Evolutionary conservation across 2,888 invertebrate species (phyloP), one percentile per base, ranked within the genome.

Genomic region (Ophion ventricosus): DNA sequence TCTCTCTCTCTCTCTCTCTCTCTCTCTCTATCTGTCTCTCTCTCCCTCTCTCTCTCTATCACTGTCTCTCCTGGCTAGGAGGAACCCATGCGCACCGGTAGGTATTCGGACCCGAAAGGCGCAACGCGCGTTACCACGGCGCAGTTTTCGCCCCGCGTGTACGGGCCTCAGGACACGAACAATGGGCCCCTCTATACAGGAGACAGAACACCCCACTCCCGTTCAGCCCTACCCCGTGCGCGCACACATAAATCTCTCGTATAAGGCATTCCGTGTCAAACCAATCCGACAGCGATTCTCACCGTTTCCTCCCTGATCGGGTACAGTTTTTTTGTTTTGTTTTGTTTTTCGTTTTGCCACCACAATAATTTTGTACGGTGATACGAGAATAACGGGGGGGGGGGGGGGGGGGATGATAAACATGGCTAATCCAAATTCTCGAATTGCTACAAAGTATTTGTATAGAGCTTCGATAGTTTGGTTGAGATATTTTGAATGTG

Each of bases 81-180:
- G 40, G 23, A 72, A n/a, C 3, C 29, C 56, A 25, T 49, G 70
- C 26, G 64, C 69, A 81, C 67, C 66, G 76, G 59, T 56, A 35
- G 23, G 10, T 57, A 43, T 66, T 73, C 72, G 82, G 67, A 78
- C 82, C 80, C 77, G 75, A 80, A 77, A 86, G 75, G 82, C 80
- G 80, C 82, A 85, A 82, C 67, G 54, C 54, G 54, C 14, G 81
- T 73, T 81, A 67, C 49, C 61, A 67, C 78, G 72, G 80, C 77
- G 69, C 64, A 66, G 84, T 78, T 79, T 76, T 69, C 73, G 49
- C 57, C 54, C 26, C 74, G 64, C 61, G 72, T 40, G 73, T 66
- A 83, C 75, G 78, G 80, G 70, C 85, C 87, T 80, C 80, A 72
- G 74, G 77, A 43, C 78, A 81, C 82, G 84, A 85, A 87, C 87